Evolutionary conservation across 2,113 vertebrate genomes (phyloP), one percentile per base, ranked within the genome.

Genomic region (Syrrhaptes paradoxus): DNA sequence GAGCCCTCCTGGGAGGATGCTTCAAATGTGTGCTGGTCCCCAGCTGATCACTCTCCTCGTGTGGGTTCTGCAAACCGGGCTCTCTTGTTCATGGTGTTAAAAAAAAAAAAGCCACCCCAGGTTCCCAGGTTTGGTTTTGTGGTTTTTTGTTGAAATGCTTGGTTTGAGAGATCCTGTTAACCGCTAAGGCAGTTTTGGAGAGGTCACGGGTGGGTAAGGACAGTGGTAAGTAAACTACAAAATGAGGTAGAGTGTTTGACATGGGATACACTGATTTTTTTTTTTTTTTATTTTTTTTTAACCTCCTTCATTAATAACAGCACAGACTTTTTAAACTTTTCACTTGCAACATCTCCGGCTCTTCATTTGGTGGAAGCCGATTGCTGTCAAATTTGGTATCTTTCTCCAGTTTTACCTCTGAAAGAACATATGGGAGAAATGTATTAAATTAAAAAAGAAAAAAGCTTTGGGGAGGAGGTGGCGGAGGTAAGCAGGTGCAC

Each of bases 401-500:
- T 66, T 74, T 93, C 65, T 82, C 31, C 38, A 10, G 15, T 63
- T 78, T 74, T 87, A n/a, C 34, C 4, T 5, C 72, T 58, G 55
- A 86, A 73, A 66, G 87, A 94, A 65, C 79, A 70, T 80, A 86
- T 36, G 91, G 75, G 72, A 89, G 79, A 80, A 73, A 62, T 28
- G 24, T 49, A 48, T 80, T 61, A 86, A 79, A 75, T 72, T 21
- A 7, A 49, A 77, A 77, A 63, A 63, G 72, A 13, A 41, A 26
- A 54, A 36, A 57, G 13, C 66, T 6, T 13, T 54, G n/a, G 21
- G 85, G 81, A 38, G 70, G 90, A 87, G 84, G 62, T 82, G 82
- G 32, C 81, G 59, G 61, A 85, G 89, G 82, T 89, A 29, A 66
- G 78, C 94, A 78, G 93, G 90, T 89, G 81, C 77, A 31, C 61